These are phyloP conservation scores for Clarias gariepinus DNA, from an alignment of 2,113 vertebrate species.

Conservation along the genomic window DNA sequence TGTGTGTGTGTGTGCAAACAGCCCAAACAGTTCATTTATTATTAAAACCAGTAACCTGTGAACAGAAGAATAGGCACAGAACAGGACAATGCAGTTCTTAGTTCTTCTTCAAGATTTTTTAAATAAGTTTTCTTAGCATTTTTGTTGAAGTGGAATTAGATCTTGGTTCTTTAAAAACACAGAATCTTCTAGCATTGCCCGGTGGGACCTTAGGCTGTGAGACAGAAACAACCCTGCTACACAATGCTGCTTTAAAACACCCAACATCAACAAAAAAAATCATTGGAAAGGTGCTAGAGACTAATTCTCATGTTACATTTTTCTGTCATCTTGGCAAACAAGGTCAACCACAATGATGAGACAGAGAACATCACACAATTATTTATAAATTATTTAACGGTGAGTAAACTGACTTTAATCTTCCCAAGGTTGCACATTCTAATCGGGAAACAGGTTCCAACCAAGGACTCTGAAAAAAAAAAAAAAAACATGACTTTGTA, in stretches of 20 bases:
- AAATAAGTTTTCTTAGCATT: not conserved
- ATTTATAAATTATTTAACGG: not conserved
- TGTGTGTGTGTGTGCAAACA: too few species aligned
- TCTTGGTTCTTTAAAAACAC: not conserved
- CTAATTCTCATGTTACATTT: not conserved
- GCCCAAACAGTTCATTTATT: too few species aligned
- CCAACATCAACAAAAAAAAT: not conserved
- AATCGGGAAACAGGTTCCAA: not conserved
- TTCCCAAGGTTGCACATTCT: not conserved
- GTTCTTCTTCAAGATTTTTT: too few species aligned
- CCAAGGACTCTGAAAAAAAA: slow-evolving; percentile 7
- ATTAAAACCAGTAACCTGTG: too few species aligned
- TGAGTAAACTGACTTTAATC: not conserved
- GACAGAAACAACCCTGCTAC: not conserved
- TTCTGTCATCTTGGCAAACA: not conserved
- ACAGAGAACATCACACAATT: not conserved
- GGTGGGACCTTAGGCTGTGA: too few species aligned
- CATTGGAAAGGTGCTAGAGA: not conserved
- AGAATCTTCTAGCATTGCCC: not conserved
- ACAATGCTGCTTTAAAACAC: not conserved
- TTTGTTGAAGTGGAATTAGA: not conserved
- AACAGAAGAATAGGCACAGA: not conserved
- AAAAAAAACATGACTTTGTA: not conserved
- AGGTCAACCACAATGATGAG: not conserved
- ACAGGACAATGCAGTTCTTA: too few species aligned